Evolutionary conservation across 2,113 vertebrate species (phyloP).

Genomic region (Chaetodon trifascialis): DNA sequence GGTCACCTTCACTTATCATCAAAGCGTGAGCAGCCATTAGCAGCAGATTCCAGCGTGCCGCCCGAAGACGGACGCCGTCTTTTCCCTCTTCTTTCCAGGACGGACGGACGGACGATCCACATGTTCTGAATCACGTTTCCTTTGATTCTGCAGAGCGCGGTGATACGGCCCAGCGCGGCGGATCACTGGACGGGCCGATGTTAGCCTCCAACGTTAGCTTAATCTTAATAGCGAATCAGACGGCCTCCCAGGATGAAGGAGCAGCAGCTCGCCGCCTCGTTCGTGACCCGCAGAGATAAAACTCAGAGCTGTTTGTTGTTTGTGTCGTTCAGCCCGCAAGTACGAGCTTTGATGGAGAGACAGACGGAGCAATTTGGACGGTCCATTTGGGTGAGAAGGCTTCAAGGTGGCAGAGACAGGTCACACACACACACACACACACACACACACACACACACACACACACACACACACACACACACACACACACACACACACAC

Average conservation of each 20-base stretch:
- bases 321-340: slow-evolving; percentile 37
- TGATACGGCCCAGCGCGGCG: slow-evolving; percentile 45
- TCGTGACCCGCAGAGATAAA: slow-evolving; percentile 82
- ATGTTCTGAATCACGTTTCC: neutral
- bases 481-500: slow-evolving; percentile 5
- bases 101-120: neutral
- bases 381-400: slow-evolving; percentile 82
- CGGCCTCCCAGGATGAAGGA: slow-evolving; percentile 69
- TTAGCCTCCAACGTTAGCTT: slow-evolving; percentile 63
- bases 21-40: neutral
- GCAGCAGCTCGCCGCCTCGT: slow-evolving; percentile 51
- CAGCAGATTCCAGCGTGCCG: neutral
- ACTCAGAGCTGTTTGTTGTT: slow-evolving; percentile 80
- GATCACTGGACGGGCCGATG: slow-evolving; percentile 47
- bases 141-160: slow-evolving; percentile 45
- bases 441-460: slow-evolving; percentile 12
- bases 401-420: slow-evolving; percentile 68
- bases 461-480: too few relatives aligned
- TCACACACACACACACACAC: slow-evolving; percentile 16
- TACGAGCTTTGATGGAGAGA: slow-evolving; percentile 86
- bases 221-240: slow-evolving; percentile 76
- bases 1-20: neutral
- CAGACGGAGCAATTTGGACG: slow-evolving; percentile 82
- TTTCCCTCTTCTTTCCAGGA: neutral
- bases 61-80: neutral